A percentile compares a stretch with the other conserved stretches of the same genome.
These are phyloP conservation scores for Eclectus roratus DNA, from an alignment of 2,113 vertebrate genomes.

Conservation along the genomic window DNA sequence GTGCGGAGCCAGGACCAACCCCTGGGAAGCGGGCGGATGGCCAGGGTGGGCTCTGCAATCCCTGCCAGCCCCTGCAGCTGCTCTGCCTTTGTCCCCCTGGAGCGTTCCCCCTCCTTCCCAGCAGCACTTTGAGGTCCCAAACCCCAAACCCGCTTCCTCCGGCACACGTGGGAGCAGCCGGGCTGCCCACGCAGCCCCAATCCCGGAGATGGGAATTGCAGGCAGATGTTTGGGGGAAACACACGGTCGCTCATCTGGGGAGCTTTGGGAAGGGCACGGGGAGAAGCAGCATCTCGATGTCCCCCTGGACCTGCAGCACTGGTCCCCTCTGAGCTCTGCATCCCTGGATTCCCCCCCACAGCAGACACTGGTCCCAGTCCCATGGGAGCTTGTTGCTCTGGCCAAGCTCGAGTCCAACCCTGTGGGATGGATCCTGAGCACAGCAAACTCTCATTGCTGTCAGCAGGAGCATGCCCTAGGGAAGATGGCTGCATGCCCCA, in stretches of 20 bases:
- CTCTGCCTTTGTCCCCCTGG: not conserved
- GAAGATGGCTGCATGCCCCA: fast-evolving
- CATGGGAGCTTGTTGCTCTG: fast-evolving
- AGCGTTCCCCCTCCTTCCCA: not conserved
- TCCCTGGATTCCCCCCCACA: not conserved
- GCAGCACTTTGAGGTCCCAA: not conserved
- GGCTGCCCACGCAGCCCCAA: not conserved
- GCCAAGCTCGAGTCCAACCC: fast-evolving
- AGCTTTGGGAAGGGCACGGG: not conserved
- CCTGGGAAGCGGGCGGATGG: fast-evolving
- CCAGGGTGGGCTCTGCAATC: not conserved
- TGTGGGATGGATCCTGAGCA: fast-evolving
- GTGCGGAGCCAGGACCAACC: not conserved
- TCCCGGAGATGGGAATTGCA: not conserved
- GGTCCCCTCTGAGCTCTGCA: not conserved
- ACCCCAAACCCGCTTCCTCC: conserved; percentile 1
- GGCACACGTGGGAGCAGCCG: not conserved
- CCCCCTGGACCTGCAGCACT: not conserved
- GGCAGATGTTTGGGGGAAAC: not conserved
- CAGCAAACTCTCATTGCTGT: not conserved
- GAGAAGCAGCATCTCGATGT: fast-evolving
- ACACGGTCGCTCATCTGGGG: not conserved
- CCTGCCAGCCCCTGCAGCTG: not conserved
- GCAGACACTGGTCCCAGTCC: not conserved
- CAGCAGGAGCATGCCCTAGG: fast-evolving